A percentile compares a stretch with the other conserved stretches of the same genome.
Evolutionary conservation across 2,888 invertebrate species (phyloP).

Genomic region (Amiota communis): DNA sequence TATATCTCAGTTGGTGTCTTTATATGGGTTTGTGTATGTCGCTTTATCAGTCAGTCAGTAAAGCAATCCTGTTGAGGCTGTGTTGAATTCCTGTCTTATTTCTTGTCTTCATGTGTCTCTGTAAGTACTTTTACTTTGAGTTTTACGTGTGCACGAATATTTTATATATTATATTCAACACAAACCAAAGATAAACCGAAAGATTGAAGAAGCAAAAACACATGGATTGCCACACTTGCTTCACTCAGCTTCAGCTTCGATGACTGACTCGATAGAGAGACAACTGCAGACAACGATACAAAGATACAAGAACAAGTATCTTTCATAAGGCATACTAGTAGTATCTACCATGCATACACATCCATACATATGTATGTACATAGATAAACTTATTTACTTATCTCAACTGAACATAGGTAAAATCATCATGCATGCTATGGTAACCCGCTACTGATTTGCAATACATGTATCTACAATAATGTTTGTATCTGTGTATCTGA

Average conservation of each 20-base stretch:
- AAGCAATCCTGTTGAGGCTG: background rate
- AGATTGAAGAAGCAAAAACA: background rate
- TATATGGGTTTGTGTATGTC: background rate
- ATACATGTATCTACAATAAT: conserved; percentile 34
- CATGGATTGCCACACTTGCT: conserved; percentile 1
- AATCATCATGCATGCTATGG: conserved; percentile 38
- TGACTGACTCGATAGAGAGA: background rate
- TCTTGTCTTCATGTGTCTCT: conserved; percentile 28
- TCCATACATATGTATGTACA: background rate
- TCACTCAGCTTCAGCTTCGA: background rate
- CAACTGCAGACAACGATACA: background rate
- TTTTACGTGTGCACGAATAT: conserved; percentile 25
- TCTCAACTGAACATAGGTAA: conserved; percentile 10
- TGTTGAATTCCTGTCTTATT: conserved; percentile 38
- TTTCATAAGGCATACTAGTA: background rate
- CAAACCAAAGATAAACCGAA: conserved; percentile 12
- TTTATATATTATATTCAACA: conserved; percentile 15
- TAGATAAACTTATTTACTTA: background rate
- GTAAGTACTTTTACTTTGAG: conserved; percentile 27
- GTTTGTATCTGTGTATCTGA: too few relatives aligned
- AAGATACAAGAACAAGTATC: background rate
- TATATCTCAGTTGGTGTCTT: too few relatives aligned
- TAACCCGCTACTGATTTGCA: conserved; percentile 66
- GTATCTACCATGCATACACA: too few relatives aligned
- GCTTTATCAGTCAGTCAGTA: background rate